phyloP scores from a whole-genome alignment of 2,797 vertebrate species.

The Hyperoplus lanceolatus region DNA sequence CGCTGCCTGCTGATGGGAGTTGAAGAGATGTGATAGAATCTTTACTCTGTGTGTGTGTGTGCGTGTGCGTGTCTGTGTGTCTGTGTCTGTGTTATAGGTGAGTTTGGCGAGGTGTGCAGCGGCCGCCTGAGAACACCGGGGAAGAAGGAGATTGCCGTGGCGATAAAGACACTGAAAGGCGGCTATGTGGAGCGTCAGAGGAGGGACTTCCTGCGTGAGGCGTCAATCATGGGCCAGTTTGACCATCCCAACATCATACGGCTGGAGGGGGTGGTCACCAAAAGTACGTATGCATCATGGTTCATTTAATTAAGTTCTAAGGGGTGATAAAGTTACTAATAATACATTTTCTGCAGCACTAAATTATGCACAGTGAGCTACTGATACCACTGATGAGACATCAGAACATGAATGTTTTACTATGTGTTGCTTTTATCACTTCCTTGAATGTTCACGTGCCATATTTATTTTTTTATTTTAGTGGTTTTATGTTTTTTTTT shows the following conservation, averaged over 20 bases:
- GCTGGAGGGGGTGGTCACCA: slow-evolving; percentile 95
- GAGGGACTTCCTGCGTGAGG: slow-evolving; percentile 94
- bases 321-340: background rate
- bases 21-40: background rate
- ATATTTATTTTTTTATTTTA: background rate
- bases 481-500: too few species aligned
- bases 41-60: slow-evolving; percentile 25
- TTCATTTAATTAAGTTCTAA: background rate
- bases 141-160: slow-evolving; percentile 95
- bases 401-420: too few species aligned
- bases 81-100: slow-evolving; percentile 81
- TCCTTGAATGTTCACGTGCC: background rate
- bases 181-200: slow-evolving; percentile 93
- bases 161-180: slow-evolving; percentile 95
- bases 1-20: slow-evolving; percentile 3
- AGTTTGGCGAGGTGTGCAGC: slow-evolving; percentile 97
- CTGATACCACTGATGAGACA: slow-evolving; percentile 7
- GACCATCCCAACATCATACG: slow-evolving; percentile 96
- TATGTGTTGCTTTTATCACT: background rate
- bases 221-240: slow-evolving; percentile 97
- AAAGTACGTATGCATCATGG: slow-evolving; percentile 88
- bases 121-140: slow-evolving; percentile 93
- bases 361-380: background rate
- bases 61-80: slow-evolving; percentile 19
- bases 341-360: background rate